Percentiles rank a stretch among this genome's conserved stretches.
phyloP scores from a whole-genome alignment of 2,888 invertebrate genomes.

The Drosophila prolongata region DNA sequence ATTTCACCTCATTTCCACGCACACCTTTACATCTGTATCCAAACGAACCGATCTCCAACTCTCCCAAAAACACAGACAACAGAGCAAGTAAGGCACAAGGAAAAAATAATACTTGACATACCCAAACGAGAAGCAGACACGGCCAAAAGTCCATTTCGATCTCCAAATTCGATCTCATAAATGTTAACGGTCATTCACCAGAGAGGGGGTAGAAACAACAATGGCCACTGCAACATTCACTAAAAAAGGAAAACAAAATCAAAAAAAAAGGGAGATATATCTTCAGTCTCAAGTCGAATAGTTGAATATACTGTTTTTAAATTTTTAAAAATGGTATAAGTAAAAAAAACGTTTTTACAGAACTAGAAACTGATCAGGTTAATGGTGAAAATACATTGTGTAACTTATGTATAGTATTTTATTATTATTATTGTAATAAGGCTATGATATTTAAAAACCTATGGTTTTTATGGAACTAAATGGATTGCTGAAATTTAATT shows the following conservation, averaged over 20 bases:
- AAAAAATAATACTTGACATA: conserved; percentile 14
- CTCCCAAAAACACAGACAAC: conserved; percentile 11
- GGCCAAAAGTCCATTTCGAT: conserved; percentile 46
- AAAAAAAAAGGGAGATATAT: conserved; percentile 21
- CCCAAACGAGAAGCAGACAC: conserved; percentile 13
- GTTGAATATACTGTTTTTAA: background rate
- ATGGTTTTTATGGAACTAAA: too few relatives aligned
- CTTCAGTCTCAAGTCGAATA: background rate
- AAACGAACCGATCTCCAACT: background rate
- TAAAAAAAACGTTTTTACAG: too few relatives aligned
- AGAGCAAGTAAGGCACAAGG: conserved; percentile 9
- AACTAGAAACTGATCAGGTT: background rate
- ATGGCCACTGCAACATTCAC: conserved; percentile 21
- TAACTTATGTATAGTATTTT: too few relatives aligned
- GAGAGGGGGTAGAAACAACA: conserved; percentile 11
- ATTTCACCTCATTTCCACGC: background rate
- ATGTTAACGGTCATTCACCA: conserved; percentile 76
- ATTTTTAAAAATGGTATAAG: background rate
- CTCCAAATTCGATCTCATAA: conserved; percentile 54
- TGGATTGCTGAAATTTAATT: too few relatives aligned
- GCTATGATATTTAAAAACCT: too few relatives aligned
- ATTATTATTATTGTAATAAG: too few relatives aligned
- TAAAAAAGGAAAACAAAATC: conserved; percentile 51
- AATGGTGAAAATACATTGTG: too few relatives aligned
- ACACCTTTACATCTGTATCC: background rate